Percentiles rank a stretch among this genome's conserved stretches.
phyloP scores from a whole-genome alignment of 2,888 invertebrate genomes.

The Plebejus argus region DNA sequence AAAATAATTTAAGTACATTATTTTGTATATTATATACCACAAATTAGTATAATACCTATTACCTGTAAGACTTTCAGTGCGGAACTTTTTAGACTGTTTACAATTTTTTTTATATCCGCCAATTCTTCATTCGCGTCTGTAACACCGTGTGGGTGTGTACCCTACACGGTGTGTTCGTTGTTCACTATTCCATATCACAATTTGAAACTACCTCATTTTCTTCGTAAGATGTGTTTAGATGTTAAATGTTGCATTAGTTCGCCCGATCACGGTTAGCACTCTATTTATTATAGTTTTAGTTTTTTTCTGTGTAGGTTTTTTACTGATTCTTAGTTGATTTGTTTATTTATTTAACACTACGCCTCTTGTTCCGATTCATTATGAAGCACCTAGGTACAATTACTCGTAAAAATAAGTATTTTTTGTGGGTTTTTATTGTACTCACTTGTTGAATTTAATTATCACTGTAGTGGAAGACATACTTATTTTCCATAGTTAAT shows the following conservation, averaged over 20 bases:
- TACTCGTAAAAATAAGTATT: slow-evolving; percentile 47
- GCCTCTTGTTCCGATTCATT: slow-evolving; percentile 27
- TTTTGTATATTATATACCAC: neutral
- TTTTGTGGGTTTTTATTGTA: slow-evolving; percentile 27
- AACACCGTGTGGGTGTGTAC: neutral
- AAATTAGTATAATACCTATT: neutral
- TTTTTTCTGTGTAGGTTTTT: slow-evolving; percentile 29
- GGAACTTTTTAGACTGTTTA: too few relatives aligned
- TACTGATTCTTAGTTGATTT: neutral
- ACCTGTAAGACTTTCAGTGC: neutral
- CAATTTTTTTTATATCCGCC: neutral
- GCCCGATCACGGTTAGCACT: slow-evolving; percentile 45
- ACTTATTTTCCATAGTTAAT: neutral
- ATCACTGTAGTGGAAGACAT: slow-evolving; percentile 8
- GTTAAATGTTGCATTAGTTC: slow-evolving; percentile 55
- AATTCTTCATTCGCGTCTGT: neutral
- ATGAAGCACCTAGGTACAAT: slow-evolving; percentile 72
- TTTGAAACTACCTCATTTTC: slow-evolving; percentile 78
- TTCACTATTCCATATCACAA: slow-evolving; percentile 76
- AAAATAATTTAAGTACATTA: neutral
- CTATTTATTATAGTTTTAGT: slow-evolving; percentile 37
- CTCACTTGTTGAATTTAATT: neutral
- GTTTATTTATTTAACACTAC: slow-evolving; percentile 22
- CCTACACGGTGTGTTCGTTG: too few relatives aligned
- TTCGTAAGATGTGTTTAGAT: slow-evolving; percentile 72